Evolutionary conservation across 2,113 vertebrate genomes (phyloP), one percentile per base, ranked within the genome.

Genomic region (Neotoma lepida): DNA sequence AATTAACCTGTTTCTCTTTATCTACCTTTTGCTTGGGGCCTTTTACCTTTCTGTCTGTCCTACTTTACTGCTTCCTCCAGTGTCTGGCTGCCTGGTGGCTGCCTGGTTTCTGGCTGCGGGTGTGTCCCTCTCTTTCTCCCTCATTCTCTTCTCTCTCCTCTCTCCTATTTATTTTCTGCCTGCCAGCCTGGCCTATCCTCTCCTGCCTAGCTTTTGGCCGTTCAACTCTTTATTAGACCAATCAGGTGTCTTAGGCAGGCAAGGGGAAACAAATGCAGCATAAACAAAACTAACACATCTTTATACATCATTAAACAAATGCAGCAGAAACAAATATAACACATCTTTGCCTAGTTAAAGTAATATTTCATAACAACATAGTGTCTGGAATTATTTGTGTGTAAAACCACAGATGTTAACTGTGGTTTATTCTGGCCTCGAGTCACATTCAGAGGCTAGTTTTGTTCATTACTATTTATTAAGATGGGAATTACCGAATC

Each of bases 401-500:
- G 14, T 80, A 18, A 18, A 2, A 89, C 64, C 1, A 7, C 44
- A 61, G 44, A 46, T 78, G 15, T 0, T 68, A 30, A 54, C 58
- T 71, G 10, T 61, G 49, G 18, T 39, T 95, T 6, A 8, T 70
- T 51, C 6, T 70, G 30, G 8, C 46, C 24, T 13, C 63, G 80
- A 78, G 58, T 33, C 58, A 68, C 71, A 49, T 30, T 58, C 58
- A 88, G 9, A 93, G 30, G 24, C 51, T 85, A 41, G 41, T 85
- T 76, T 0, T 88, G 63, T 87, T 96, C 39, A 44, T 86, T 95
- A 84, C 22, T 78, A 15, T 54, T 96, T 77, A 82, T 68, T 86
- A 54, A 94, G 71, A 70, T 30, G 66, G 54, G 84, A 88, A 94
- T 81, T 89, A 61, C 41, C 35, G 33, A 28, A 94, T 86, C 93